These are phyloP conservation scores for Bufo gargarizans DNA, from an alignment of 2,113 vertebrate species.

Conservation along the genomic window DNA sequence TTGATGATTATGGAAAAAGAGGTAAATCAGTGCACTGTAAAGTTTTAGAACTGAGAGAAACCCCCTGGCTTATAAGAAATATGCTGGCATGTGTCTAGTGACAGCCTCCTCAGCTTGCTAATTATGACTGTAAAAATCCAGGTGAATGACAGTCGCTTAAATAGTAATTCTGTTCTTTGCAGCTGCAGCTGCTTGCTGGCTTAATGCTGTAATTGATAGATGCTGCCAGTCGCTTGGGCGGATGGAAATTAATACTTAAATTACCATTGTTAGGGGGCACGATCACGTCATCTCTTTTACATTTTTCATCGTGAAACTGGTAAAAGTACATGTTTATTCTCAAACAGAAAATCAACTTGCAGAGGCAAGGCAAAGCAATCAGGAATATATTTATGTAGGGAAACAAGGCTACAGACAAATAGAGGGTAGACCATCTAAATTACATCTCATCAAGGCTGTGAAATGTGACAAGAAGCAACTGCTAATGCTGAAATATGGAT, in stretches of 20 bases:
- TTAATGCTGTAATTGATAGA: conserved; percentile 91
- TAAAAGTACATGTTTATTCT: conserved; percentile 53
- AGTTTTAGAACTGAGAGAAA: conserved; percentile 10
- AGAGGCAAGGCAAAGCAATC: conserved; percentile 36
- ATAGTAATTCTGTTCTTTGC: conserved; percentile 81
- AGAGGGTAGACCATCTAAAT: conserved; percentile 50
- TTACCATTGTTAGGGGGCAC: conserved; percentile 81
- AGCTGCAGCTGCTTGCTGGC: conserved; percentile 83
- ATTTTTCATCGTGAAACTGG: conserved; percentile 58
- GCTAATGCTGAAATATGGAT: conserved; percentile 51
- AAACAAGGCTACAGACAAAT: conserved; percentile 49
- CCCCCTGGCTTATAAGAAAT: conserved; percentile 21
- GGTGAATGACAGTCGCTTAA: conserved; percentile 86
- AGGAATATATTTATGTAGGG: conserved; percentile 47
- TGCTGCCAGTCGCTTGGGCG: conserved; percentile 85
- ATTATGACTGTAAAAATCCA: conserved; percentile 83
- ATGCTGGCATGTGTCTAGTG: conserved; percentile 69
- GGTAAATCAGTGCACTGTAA: background rate
- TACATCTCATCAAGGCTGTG: conserved; percentile 53
- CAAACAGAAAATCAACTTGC: conserved; percentile 46
- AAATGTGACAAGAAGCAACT: conserved; percentile 56
- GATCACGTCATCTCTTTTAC: conserved; percentile 69
- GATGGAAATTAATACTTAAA: conserved; percentile 90
- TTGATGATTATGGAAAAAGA: background rate
- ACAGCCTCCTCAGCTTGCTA: conserved; percentile 74